A percentile compares a stretch with the other conserved stretches of the same genome.
Conservation (phyloP, 2,888 invertebrate genomes). For the Drosophila subsilvestris region DNA sequence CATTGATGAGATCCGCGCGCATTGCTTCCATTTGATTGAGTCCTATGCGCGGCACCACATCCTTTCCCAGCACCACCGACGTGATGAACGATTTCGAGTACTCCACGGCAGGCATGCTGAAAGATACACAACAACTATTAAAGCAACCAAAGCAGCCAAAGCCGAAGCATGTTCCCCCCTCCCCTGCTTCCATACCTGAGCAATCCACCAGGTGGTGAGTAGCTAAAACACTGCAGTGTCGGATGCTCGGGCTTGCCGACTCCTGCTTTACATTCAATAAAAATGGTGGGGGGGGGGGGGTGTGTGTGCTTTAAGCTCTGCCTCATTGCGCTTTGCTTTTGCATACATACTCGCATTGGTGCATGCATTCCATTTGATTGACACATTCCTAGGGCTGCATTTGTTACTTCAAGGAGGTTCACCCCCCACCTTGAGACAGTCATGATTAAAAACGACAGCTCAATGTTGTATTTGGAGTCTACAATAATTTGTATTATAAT, state of each 20-base stretch:
- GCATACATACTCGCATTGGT: constrained; percentile 5
- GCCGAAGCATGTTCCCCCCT: neutral
- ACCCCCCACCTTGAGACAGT: no score
- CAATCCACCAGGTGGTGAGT: constrained; percentile 93
- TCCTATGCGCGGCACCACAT: constrained; percentile 94
- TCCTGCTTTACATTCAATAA: constrained; percentile 18
- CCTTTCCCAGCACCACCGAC: constrained; percentile 94
- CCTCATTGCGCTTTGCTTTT: neutral
- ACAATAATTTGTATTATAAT: no score
- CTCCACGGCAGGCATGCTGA: constrained; percentile 92
- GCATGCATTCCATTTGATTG: neutral
- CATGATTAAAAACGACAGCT: no score
- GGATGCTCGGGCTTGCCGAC: constrained; percentile 90
- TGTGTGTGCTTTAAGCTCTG: constrained; percentile 30
- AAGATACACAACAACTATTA: constrained; percentile 12
- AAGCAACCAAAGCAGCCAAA: no score
- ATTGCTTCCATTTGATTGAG: constrained; percentile 93
- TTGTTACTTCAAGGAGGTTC: no score
- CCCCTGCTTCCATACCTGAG: constrained; percentile 87
- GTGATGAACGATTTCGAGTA: constrained; percentile 94
- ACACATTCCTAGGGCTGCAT: no score
- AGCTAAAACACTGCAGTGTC: constrained; percentile 91
- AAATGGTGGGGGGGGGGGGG: neutral
- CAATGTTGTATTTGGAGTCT: no score
- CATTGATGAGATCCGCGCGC: constrained; percentile 92